These are phyloP conservation scores for Seriola rivoliana DNA, from an alignment of 2,113 vertebrate species.

Conservation along the genomic window DNA sequence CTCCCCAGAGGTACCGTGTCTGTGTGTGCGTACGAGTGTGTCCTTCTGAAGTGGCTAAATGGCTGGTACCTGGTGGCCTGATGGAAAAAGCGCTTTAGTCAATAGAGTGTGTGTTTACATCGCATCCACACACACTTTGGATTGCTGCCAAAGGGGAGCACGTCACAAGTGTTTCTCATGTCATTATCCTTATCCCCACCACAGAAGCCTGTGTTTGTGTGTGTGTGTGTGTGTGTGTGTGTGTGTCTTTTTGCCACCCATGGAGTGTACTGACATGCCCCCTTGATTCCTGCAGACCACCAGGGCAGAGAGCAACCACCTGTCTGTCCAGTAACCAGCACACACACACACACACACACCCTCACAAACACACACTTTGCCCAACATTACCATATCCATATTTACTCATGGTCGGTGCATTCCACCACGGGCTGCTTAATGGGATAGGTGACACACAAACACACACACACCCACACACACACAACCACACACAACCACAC, in stretches of 20 bases:
- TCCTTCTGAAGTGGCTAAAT: constrained; percentile 31
- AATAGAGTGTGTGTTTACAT: constrained; percentile 14
- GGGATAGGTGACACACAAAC: constrained; percentile 44
- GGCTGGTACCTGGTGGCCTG: constrained; percentile 32
- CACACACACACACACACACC: constrained; percentile 11
- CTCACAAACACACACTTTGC: constrained; percentile 38
- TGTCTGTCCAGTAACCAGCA: constrained; percentile 66
- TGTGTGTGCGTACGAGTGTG: constrained; percentile 13
- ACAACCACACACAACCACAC: too few relatives aligned
- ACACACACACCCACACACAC: too few relatives aligned
- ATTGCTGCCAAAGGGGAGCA: constrained; percentile 32
- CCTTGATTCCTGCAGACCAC: constrained; percentile 74
- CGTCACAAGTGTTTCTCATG: constrained; percentile 34
- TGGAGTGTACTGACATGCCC: constrained; percentile 54
- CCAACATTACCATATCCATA: constrained; percentile 76
- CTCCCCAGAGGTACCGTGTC: constrained; percentile 41
- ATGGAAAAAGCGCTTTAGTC: constrained; percentile 44
- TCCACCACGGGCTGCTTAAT: constrained; percentile 56
- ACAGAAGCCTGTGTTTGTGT: constrained; percentile 36
- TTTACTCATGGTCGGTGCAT: constrained; percentile 68
- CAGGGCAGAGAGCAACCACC: constrained; percentile 74
- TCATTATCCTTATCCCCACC: constrained; percentile 42
- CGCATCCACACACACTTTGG: constrained; percentile 14
- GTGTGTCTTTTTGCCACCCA: constrained; percentile 70
- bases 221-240: constrained; percentile 18